Base-by-base conservation (phyloP, 2,888 invertebrate species). In the Eupithecia pulchellata region DNA sequence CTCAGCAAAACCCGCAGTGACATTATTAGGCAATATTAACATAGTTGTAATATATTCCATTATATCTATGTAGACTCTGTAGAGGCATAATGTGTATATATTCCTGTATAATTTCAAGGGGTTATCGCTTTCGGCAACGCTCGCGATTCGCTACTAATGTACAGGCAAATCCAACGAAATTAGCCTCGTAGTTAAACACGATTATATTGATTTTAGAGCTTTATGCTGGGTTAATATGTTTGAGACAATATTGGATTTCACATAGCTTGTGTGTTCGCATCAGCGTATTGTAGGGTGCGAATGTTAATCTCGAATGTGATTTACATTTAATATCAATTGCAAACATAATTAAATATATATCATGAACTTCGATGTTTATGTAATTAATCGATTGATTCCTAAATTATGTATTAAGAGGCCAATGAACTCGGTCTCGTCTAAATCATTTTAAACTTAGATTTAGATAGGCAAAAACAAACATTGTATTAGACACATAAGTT, bases 191-290 rank as follows among this genome's bases (percentile, higher is more conserved):
- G 84, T 86, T 84, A 84, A 84, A 87, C 82, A 83, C 81, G 79
- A 85, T 85, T 85, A 87, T 86, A 89, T 89, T 87, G 88, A 88
- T 88, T 86, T 83, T 82, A 74, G 76, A 82, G 82, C 82, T 83
- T 84, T 82, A 81, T 71, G 79, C 80, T 81, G 75, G 75, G 72
- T 75, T 82, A 80, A 82, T 81, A 85, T 82, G 82, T 83, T 82
- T 77, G 81, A 83, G 78, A 84, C 81, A 86, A 87, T 85, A 86
- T 86, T 82, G 78, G 79, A 82, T 82, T 79, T 78, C 81, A 81
- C 82, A 82, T 82, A 83, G 83, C 84, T 81, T 81, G 77, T 76
- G 73, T 74, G 78, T 74, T 71, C 69, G 77, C 72, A 73, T 74
- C 64, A 68, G 64, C 69, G 55, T 70, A 67, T 74, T 69, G 64